phyloP scores from a whole-genome alignment of 2,888 invertebrate species.

The Carterocephalus palaemon region DNA sequence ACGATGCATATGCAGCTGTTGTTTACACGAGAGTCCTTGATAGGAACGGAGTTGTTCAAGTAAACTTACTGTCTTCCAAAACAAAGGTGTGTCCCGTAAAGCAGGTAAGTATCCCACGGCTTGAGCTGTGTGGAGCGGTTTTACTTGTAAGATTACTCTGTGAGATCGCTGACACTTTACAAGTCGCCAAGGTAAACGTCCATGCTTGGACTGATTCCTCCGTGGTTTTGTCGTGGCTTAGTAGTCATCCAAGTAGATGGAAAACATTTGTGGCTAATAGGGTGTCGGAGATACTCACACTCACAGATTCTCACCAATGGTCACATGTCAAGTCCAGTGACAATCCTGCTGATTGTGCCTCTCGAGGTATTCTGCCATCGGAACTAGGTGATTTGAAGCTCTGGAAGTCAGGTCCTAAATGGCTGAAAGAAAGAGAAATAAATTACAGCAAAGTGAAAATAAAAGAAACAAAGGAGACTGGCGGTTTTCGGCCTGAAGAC shows the following conservation, averaged over 20 bases:
- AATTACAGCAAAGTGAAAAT: neutral
- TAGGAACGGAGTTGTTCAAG: neutral
- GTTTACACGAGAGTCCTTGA: conserved; percentile 16
- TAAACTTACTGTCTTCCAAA: conserved; percentile 16
- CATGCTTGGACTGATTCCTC: conserved; percentile 32
- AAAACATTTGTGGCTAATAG: conserved; percentile 36
- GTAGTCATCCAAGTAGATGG: conserved; percentile 28
- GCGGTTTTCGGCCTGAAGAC: too few relatives aligned
- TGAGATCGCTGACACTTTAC: conserved; percentile 12
- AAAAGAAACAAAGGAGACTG: neutral
- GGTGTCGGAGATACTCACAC: conserved; percentile 31
- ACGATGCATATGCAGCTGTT: conserved; percentile 29
- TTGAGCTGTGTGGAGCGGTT: conserved; percentile 28
- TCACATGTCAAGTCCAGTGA: conserved; percentile 30
- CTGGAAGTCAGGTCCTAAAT: neutral
- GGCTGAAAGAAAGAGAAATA: conserved; percentile 3
- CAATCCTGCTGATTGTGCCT: conserved; percentile 36
- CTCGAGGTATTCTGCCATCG: conserved; percentile 27
- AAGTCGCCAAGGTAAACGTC: conserved; percentile 7
- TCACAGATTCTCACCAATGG: conserved; percentile 28
- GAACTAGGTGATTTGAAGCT: neutral
- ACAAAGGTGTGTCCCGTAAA: conserved; percentile 27
- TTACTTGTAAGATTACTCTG: conserved; percentile 20
- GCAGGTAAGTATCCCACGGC: conserved; percentile 23
- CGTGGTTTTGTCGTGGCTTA: conserved; percentile 27